Conservation (phyloP, 2,888 invertebrate genomes). For the Epistrophe eligans region DNA sequence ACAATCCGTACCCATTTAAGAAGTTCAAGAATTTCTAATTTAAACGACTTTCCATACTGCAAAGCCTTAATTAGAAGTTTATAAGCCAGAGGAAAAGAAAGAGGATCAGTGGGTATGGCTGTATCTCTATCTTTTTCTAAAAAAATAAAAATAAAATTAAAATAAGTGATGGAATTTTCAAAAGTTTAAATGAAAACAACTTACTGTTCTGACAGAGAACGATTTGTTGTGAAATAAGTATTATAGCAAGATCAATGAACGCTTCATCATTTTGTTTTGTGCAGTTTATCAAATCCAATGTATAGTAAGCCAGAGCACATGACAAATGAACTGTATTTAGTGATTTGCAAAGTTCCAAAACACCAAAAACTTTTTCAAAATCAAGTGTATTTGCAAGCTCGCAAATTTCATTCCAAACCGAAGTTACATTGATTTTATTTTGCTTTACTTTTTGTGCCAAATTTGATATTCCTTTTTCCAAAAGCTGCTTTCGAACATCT, state of each 20-base stretch:
- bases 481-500: constrained; percentile 77
- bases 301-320: constrained; percentile 80
- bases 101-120: constrained; percentile 79
- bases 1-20: constrained; percentile 81
- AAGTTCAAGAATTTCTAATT: constrained; percentile 80
- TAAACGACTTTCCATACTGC: constrained; percentile 76
- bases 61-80: constrained; percentile 79
- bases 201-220: constrained; percentile 64
- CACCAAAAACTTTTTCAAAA: constrained; percentile 79
- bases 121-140: constrained; percentile 17
- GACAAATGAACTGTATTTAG: constrained; percentile 80
- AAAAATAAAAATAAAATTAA: neutral
- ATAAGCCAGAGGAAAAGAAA: constrained; percentile 80
- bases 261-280: constrained; percentile 78
- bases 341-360: constrained; percentile 79
- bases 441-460: constrained; percentile 76
- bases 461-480: constrained; percentile 79
- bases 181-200: constrained; percentile 14
- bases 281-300: constrained; percentile 79
- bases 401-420: constrained; percentile 79
- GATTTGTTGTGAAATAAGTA: constrained; percentile 82
- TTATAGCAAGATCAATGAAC: constrained; percentile 80
- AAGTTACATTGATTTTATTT: constrained; percentile 78
- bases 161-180: neutral
- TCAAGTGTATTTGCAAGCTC: constrained; percentile 79